Percentiles rank a stretch among this genome's conserved stretches.
Evolutionary conservation across 2,113 vertebrate species (phyloP).

Genomic region (Anolis carolinensis): DNA sequence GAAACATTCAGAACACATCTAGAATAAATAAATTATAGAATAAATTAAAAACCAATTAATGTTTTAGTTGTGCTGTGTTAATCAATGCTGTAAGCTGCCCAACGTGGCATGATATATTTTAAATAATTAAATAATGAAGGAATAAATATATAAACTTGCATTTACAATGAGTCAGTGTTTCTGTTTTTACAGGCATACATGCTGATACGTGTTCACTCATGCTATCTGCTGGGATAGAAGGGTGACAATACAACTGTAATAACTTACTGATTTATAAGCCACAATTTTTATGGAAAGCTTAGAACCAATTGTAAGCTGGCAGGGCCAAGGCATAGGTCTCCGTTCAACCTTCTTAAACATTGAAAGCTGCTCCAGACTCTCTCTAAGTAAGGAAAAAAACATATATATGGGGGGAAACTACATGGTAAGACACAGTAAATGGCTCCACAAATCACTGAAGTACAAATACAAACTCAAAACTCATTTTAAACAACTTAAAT

Average conservation of each 20-base stretch:
- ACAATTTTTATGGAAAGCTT: slow-evolving; percentile 88
- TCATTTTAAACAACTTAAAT: not conserved
- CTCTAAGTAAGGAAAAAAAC: slow-evolving; percentile 72
- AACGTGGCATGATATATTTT: too few relatives aligned
- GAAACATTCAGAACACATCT: not conserved
- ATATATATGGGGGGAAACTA: slow-evolving; percentile 26
- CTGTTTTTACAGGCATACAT: not conserved
- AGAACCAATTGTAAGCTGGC: slow-evolving; percentile 91
- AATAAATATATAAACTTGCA: slow-evolving; percentile 11
- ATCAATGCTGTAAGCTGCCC: too few relatives aligned
- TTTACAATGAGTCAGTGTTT: slow-evolving; percentile 5
- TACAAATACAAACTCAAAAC: too few relatives aligned
- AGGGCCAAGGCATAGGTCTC: slow-evolving; percentile 84
- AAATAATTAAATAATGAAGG: too few relatives aligned
- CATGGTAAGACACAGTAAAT: slow-evolving; percentile 28
- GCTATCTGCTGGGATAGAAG: slow-evolving; percentile 9
- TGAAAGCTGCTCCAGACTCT: slow-evolving; percentile 85
- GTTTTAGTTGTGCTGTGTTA: too few relatives aligned
- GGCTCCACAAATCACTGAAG: too few relatives aligned
- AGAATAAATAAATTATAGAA: not conserved
- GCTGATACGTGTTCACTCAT: not conserved
- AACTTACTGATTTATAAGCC: slow-evolving; percentile 93
- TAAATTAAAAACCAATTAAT: not conserved
- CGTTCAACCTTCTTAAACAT: slow-evolving; percentile 89
- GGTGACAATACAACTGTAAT: not conserved